phyloP scores from a whole-genome alignment of 2,888 invertebrate genomes.

The Endomychus coccineus region DNA sequence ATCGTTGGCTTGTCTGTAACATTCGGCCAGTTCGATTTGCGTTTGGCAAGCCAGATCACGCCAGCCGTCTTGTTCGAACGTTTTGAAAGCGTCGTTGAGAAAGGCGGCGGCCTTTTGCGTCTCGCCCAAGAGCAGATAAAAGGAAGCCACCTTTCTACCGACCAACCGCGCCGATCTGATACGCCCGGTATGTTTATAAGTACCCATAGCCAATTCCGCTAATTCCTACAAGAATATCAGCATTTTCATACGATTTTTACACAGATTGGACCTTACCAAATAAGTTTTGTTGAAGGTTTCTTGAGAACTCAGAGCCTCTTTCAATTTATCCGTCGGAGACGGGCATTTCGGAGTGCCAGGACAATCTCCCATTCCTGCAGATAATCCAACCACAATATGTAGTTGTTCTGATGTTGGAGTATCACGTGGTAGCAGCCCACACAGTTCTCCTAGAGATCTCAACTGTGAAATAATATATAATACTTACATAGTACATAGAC shows the following conservation, averaged over 20 bases:
- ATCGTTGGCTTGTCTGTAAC: conserved; percentile 75
- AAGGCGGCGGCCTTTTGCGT: conserved; percentile 86
- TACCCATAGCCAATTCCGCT: conserved; percentile 91
- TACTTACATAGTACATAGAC: no score
- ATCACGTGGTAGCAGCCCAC: conserved; percentile 80
- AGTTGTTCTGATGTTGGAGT: conserved; percentile 80
- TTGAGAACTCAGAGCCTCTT: conserved; percentile 84
- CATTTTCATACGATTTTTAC: no score
- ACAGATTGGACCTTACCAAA: conserved; percentile 54
- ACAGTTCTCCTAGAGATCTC: conserved; percentile 77
- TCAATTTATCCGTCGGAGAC: conserved; percentile 73
- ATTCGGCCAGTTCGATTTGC: conserved; percentile 73
- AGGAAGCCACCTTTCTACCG: conserved; percentile 81
- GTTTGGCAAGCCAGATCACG: conserved; percentile 73
- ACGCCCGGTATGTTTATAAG: conserved; percentile 83
- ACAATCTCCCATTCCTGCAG: conserved; percentile 81
- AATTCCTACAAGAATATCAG: conserved; percentile 64
- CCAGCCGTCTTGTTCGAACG: conserved; percentile 87
- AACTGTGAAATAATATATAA: conserved; percentile 49
- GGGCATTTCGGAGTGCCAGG: conserved; percentile 48
- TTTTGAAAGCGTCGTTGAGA: conserved; percentile 76
- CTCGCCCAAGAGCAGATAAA: conserved; percentile 80
- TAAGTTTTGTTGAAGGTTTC: conserved; percentile 85
- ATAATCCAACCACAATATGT: conserved; percentile 82
- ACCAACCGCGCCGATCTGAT: conserved; percentile 79